Evolutionary conservation across 2,888 invertebrate genomes (phyloP).

Genomic region (Pollenia amentaria): DNA sequence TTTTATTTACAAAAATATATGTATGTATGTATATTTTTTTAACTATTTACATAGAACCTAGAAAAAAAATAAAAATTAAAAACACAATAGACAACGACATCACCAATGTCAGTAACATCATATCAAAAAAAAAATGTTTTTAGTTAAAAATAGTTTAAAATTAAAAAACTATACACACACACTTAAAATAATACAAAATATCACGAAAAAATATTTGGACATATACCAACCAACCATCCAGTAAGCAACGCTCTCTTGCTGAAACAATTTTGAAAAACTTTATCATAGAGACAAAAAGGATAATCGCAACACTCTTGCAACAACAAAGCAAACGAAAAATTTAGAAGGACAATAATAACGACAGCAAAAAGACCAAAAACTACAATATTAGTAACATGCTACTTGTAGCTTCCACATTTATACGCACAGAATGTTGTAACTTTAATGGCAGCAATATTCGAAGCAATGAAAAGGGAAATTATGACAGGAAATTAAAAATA

Average conservation of each 20-base stretch:
- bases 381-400: conserved; percentile 2
- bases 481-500: conserved; percentile 74
- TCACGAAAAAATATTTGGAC: background rate
- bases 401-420: background rate
- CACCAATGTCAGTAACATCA: conserved; percentile 2
- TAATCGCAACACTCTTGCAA: background rate
- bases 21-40: background rate
- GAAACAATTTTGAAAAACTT: background rate
- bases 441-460: conserved; percentile 25
- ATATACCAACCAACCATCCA: background rate
- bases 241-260: background rate
- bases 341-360: conserved; percentile 25
- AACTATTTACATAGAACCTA: conserved; percentile 34
- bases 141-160: conserved; percentile 12
- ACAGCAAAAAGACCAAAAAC: conserved; percentile 13
- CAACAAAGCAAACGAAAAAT: background rate
- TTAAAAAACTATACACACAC: background rate
- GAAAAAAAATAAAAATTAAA: conserved; percentile 13
- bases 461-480: conserved; percentile 58
- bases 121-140: background rate
- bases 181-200: background rate
- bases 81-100: conserved; percentile 19
- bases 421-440: background rate
- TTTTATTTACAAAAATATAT: background rate
- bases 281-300: conserved; percentile 2